A percentile compares a stretch with the other conserved stretches of the same genome.
These are phyloP conservation scores for Agelastica alni DNA, from an alignment of 2,888 invertebrate species.

Conservation along the genomic window DNA sequence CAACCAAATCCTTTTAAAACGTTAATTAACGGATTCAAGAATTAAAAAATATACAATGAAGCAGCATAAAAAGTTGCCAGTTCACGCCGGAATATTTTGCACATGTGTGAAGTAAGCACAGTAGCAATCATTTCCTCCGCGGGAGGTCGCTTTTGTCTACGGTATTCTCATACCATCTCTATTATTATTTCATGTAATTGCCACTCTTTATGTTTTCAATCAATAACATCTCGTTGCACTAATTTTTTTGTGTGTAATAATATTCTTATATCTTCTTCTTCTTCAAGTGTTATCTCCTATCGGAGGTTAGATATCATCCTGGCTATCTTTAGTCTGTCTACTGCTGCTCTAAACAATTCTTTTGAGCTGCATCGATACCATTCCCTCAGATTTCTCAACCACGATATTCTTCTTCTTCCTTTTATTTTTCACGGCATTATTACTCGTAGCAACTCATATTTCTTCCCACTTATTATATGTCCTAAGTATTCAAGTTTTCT, in stretches of 20 bases:
- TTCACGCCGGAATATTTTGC: conserved; percentile 31
- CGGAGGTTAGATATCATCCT: no score
- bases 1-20: no score
- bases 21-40: no score
- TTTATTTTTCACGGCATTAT: no score
- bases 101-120: conserved; percentile 42
- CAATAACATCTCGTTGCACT: conserved; percentile 69
- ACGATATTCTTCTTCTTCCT: no score
- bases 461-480: no score
- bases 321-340: no score
- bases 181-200: conserved; percentile 60
- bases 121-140: conserved; percentile 52
- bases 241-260: conserved; percentile 53
- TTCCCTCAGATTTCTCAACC: no score
- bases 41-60: conserved; percentile 8
- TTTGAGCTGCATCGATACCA: no score
- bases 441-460: no score
- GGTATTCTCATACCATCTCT: conserved; percentile 45
- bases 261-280: neutral
- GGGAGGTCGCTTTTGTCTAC: conserved; percentile 50
- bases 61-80: conserved; percentile 25
- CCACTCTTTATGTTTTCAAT: conserved; percentile 69
- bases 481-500: no score
- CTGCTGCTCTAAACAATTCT: neutral
- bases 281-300: no score